Conservation (phyloP, 2,888 invertebrate genomes). For the Habrosyne pyritoides region DNA sequence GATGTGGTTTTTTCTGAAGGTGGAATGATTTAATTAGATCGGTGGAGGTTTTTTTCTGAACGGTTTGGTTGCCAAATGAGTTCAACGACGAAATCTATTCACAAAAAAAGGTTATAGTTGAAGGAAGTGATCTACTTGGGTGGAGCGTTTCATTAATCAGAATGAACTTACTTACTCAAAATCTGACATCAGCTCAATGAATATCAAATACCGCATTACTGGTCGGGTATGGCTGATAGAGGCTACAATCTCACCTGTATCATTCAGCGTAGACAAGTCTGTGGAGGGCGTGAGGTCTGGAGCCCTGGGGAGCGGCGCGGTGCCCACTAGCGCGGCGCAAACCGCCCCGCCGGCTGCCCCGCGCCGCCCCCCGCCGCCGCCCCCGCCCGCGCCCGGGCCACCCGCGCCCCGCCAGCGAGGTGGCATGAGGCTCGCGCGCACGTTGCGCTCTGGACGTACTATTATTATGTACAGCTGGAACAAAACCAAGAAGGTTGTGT, state of each 20-base stretch:
- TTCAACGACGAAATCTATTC: too few relatives aligned
- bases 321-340: conserved; percentile 56
- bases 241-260: conserved; percentile 33
- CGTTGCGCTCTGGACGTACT: conserved; percentile 69
- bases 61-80: too few relatives aligned
- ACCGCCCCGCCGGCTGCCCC: conserved; percentile 57
- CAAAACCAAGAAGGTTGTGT: neutral
- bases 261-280: conserved; percentile 62
- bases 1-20: conserved; percentile 53
- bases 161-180: too few relatives aligned
- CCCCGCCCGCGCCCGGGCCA: conserved; percentile 33
- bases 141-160: neutral
- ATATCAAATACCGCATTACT: too few relatives aligned
- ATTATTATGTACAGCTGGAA: conserved; percentile 67
- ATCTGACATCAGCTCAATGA: too few relatives aligned
- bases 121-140: neutral
- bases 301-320: conserved; percentile 47
- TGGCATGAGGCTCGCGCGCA: conserved; percentile 64
- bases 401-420: conserved; percentile 52
- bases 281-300: conserved; percentile 62
- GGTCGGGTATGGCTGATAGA: neutral
- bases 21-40: neutral
- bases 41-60: neutral
- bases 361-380: conserved; percentile 22
- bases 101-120: too few relatives aligned